A percentile compares a stretch with the other conserved stretches of the same genome.
These are phyloP conservation scores for Furnarius figulus DNA, from an alignment of 2,113 vertebrate genomes.

Conservation along the genomic window DNA sequence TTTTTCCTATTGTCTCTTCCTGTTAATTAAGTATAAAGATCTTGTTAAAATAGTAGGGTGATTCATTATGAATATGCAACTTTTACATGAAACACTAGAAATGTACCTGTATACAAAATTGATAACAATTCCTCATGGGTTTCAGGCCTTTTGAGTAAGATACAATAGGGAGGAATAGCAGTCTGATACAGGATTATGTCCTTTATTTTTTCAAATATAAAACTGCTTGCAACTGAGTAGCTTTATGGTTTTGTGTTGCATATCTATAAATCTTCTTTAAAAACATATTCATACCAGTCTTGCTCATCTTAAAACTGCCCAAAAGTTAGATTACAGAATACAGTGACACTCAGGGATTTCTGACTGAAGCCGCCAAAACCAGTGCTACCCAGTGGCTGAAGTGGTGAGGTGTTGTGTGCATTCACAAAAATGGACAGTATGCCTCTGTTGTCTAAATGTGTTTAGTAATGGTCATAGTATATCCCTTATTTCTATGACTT, in stretches of 20 bases:
- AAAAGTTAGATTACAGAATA: background rate
- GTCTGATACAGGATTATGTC: background rate
- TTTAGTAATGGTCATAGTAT: background rate
- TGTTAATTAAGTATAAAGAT: background rate
- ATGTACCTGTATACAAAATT: background rate
- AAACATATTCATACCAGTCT: background rate
- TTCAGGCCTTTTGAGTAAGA: background rate
- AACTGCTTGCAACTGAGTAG: background rate
- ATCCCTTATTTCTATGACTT: background rate
- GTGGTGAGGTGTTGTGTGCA: rapidly evolving
- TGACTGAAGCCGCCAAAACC: background rate
- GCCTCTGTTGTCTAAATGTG: background rate
- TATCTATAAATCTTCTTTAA: background rate
- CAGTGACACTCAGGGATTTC: rapidly evolving
- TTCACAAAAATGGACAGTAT: background rate
- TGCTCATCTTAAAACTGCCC: background rate
- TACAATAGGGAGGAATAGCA: background rate
- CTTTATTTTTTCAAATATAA: background rate
- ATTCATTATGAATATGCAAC: background rate
- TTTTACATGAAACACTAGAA: background rate
- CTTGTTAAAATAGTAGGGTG: background rate
- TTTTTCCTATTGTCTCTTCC: background rate
- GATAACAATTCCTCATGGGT: background rate
- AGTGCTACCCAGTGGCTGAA: background rate
- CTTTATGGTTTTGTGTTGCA: background rate